phyloP scores from a whole-genome alignment of 2,888 invertebrate genomes.

The Bellardia pandia region DNA sequence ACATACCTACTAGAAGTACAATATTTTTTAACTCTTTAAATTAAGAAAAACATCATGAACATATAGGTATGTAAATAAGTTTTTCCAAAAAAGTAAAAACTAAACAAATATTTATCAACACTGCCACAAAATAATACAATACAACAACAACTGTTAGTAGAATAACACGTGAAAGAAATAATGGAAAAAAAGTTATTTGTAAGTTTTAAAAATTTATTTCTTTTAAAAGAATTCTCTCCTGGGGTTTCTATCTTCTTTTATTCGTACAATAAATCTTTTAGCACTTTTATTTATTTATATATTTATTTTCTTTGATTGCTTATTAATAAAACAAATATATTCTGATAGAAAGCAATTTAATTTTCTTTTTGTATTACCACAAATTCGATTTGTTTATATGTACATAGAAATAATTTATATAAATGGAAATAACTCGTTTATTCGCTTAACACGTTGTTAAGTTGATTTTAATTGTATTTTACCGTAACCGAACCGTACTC shows the following conservation, averaged over 20 bases:
- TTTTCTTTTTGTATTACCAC: constrained; percentile 43
- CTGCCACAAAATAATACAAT: constrained; percentile 4
- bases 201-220: neutral
- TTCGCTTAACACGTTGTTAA: constrained; percentile 34
- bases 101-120: constrained; percentile 10
- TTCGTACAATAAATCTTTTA: neutral
- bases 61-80: neutral
- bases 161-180: constrained; percentile 2
- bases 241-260: neutral
- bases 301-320: constrained; percentile 13
- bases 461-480: neutral
- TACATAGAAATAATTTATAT: neutral
- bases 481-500: constrained; percentile 69
- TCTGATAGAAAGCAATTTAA: neutral
- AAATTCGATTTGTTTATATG: constrained; percentile 37
- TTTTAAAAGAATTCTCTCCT: neutral
- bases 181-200: neutral
- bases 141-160: constrained; percentile 6
- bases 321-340: neutral
- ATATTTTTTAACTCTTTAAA: neutral
- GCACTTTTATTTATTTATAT: constrained; percentile 33
- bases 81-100: neutral
- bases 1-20: too few relatives aligned
- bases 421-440: constrained; percentile 28
- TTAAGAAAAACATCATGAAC: neutral